Evolutionary conservation across 2,888 invertebrate species (phyloP).

Genomic region (Copidosoma aretas): DNA sequence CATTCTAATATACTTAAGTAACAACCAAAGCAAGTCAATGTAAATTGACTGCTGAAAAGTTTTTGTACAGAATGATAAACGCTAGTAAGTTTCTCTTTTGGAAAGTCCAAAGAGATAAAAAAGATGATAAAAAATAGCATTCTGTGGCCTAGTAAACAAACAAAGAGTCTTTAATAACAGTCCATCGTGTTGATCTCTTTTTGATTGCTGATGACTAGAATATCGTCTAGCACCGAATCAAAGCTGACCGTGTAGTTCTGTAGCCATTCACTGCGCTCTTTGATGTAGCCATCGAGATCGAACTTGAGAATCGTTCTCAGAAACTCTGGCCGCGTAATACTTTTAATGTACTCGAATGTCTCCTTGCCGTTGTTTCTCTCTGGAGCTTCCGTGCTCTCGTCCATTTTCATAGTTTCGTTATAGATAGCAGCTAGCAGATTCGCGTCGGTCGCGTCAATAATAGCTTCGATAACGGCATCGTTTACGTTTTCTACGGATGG

Average conservation of each 20-base stretch:
- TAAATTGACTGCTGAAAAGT: no score
- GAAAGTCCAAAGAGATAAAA: not conserved
- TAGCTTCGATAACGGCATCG: slow-evolving; percentile 69
- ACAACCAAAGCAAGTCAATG: no score
- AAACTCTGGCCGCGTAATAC: slow-evolving; percentile 68
- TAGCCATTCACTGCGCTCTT: slow-evolving; percentile 72
- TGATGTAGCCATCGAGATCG: slow-evolving; percentile 69
- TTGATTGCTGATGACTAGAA: slow-evolving; percentile 69
- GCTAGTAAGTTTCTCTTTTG: no score
- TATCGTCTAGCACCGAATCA: slow-evolving; percentile 77
- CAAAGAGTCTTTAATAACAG: slow-evolving; percentile 68
- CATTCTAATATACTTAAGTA: no score
- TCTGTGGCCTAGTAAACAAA: not conserved
- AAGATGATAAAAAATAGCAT: not conserved
- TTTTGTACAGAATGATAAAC: no score
- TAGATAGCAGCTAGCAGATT: slow-evolving; percentile 70
- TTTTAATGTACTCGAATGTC: slow-evolving; percentile 55
- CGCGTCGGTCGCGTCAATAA: slow-evolving; percentile 70
- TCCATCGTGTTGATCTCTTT: slow-evolving; percentile 71
- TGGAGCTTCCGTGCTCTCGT: slow-evolving; percentile 42
- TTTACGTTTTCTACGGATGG: not conserved
- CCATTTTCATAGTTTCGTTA: slow-evolving; percentile 63
- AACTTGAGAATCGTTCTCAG: slow-evolving; percentile 66
- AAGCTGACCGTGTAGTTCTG: slow-evolving; percentile 72
- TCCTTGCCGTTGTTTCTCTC: slow-evolving; percentile 55